Evolutionary conservation across 1,140 invertebrate genomes (phyloP), one percentile per base, ranked within the genome.

Genomic region (Teleopsis dalmanni): DNA sequence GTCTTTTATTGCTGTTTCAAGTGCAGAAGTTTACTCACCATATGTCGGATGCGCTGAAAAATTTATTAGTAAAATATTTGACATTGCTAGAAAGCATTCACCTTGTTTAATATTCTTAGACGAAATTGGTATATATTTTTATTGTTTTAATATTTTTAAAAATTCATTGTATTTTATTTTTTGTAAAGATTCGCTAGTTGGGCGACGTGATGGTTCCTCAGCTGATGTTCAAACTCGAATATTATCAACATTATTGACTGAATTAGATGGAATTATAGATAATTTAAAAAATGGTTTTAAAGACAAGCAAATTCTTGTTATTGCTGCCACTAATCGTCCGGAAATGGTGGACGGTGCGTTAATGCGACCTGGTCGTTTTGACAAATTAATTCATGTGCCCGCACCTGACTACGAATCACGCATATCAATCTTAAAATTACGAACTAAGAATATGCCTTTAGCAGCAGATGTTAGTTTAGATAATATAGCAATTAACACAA

Each of bases 301-400:
- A 14, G 25, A 46, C 13, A 43, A 48, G 18, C 56, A 65, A 22
- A 81, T 88, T 3, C 72, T 84, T 2, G 76, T 87, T n/a, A 74
- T 88, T 16, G 85, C 78, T 8, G 85, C 85, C 9, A 88, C 85
- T 16, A 88, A 88, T 70, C 76, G 87, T 40, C 87, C 87, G 0
- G 84, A 90, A 56, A 81, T 82, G 61, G 78, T 91, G 53, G 88
- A 91, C 57, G 71, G 81, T 56, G 88, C 88, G 0, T 65, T 91
- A 9, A 60, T 90, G 21, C 67, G 87, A 43, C 87, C 87, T 1
- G 87, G 87, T 0, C 72, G 88, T 40, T 76, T 91, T 51, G 86
- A 90, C 58, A 75, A 81, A 50, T 70, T 87, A 13, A 78, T 90
- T 40, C 84, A 86, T 65, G 84, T 91, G 0, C 82, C 84, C 1